phyloP scores from a whole-genome alignment of 2,113 vertebrate species.

The Aviceda subcristata region DNA sequence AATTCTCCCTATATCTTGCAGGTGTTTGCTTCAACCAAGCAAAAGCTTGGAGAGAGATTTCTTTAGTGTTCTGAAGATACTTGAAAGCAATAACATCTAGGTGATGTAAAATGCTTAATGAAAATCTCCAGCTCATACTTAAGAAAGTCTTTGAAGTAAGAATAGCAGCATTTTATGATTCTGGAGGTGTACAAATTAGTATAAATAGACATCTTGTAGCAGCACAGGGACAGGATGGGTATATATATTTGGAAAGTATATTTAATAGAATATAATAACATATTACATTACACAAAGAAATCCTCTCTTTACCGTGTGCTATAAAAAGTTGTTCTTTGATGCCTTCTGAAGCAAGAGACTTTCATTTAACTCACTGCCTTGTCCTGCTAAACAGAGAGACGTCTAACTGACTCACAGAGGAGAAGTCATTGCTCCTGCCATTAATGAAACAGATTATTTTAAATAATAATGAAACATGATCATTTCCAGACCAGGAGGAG shows the following conservation, averaged over 20 bases:
- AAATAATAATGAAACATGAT: neutral
- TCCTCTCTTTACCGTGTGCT: neutral
- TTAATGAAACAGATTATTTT: neutral
- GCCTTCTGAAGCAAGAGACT: neutral
- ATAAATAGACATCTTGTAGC: neutral
- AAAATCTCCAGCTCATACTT: neutral
- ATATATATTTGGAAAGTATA: neutral
- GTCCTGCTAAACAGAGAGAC: neutral
- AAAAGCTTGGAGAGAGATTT: neutral
- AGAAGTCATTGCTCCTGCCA: neutral
- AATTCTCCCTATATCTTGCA: neutral
- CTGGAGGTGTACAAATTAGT: neutral
- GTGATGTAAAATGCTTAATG: neutral
- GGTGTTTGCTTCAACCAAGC: neutral
- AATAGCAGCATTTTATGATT: slow-evolving; percentile 26
- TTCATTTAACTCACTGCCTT: neutral
- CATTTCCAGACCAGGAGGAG: neutral
- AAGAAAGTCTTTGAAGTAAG: slow-evolving; percentile 35
- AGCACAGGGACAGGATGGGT: neutral
- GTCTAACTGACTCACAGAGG: neutral
- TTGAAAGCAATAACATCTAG: neutral
- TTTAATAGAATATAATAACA: slow-evolving; percentile 9
- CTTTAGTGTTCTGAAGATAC: neutral
- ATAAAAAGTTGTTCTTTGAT: slow-evolving; percentile 12
- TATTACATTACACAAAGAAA: neutral